Evolutionary conservation across 2,888 invertebrate genomes (phyloP).

Genomic region (Philonicus albiceps): DNA sequence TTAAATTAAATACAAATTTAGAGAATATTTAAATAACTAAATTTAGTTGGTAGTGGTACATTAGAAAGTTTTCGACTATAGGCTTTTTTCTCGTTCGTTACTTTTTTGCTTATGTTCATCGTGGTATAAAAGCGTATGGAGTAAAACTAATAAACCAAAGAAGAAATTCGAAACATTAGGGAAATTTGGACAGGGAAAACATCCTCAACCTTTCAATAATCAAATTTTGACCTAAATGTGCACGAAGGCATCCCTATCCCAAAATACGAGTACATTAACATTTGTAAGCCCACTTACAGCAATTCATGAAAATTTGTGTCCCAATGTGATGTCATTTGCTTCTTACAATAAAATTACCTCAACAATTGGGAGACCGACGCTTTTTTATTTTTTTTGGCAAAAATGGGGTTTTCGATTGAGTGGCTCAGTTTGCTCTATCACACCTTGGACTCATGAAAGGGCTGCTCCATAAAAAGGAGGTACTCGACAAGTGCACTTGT

Average conservation of each 20-base stretch:
- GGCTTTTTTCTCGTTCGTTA: not conserved
- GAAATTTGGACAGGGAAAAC: not conserved
- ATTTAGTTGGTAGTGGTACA: too few relatives aligned
- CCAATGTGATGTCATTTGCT: not conserved
- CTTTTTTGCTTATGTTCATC: not conserved
- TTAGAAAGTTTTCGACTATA: not conserved
- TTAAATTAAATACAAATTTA: too few relatives aligned
- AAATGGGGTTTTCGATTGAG: not conserved
- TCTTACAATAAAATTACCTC: not conserved
- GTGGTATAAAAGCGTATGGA: not conserved
- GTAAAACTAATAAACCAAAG: not conserved
- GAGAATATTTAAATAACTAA: too few relatives aligned
- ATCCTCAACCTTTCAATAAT: not conserved
- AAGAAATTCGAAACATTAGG: not conserved
- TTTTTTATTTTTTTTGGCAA: not conserved
- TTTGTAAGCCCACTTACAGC: not conserved
- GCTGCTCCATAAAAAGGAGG: not conserved
- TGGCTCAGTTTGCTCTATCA: not conserved
- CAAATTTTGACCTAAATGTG: not conserved
- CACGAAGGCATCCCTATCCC: not conserved
- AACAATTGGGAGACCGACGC: not conserved
- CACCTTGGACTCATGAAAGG: not conserved
- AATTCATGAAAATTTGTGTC: not conserved
- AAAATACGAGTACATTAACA: not conserved
- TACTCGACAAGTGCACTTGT: not conserved